These are phyloP conservation scores for Lasioglossum vierecki DNA, from an alignment of 2,888 invertebrate genomes.

Conservation along the genomic window DNA sequence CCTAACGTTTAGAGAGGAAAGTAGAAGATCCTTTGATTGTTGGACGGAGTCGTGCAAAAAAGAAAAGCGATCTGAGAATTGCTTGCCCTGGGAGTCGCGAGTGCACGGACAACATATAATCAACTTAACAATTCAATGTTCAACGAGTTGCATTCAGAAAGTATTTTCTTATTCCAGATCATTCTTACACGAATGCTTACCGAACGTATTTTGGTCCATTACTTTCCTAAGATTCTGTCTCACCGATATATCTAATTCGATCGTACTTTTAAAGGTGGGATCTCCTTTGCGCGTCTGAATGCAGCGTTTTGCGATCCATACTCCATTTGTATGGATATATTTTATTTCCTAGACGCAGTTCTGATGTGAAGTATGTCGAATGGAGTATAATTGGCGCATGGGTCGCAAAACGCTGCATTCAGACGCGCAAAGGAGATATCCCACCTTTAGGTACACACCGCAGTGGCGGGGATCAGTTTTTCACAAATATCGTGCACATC, in stretches of 20 bases:
- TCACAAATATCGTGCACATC: neutral
- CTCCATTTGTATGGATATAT: no score
- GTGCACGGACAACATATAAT: constrained; percentile 23
- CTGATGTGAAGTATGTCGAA: no score
- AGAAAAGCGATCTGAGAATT: constrained; percentile 53
- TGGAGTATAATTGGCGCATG: no score
- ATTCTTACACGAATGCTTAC: neutral
- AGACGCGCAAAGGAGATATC: no score
- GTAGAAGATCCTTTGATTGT: constrained; percentile 59
- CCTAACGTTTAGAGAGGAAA: constrained; percentile 67
- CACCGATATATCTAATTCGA: no score
- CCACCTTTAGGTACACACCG: neutral
- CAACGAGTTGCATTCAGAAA: neutral
- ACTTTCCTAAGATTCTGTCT: neutral
- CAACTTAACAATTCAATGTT: constrained; percentile 8
- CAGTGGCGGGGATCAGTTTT: neutral
- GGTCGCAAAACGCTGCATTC: no score
- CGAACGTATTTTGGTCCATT: constrained; percentile 1
- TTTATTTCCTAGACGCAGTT: no score
- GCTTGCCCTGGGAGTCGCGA: constrained; percentile 17
- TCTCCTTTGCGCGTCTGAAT: no score
- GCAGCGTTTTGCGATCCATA: no score
- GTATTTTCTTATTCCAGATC: neutral
- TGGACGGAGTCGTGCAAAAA: constrained; percentile 75
- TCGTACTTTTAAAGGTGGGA: neutral